A percentile compares a stretch with the other conserved stretches of the same genome.
Conservation (phyloP, 2,888 invertebrate genomes). For the Cantharis rufa region DNA sequence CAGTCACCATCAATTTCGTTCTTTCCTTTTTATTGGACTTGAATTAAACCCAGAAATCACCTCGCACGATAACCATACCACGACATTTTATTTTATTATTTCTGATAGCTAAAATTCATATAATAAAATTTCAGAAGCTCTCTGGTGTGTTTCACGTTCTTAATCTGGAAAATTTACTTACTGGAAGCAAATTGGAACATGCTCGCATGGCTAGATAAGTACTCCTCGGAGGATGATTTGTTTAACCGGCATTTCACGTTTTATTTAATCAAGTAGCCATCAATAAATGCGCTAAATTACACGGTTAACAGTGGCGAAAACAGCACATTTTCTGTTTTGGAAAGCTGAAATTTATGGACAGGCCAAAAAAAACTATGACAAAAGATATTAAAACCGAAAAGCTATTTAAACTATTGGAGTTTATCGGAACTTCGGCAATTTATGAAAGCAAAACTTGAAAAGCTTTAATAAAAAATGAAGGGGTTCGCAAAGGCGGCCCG, state of each 20-base stretch:
- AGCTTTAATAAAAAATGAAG: background rate
- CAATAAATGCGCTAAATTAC: slow-evolving; percentile 4
- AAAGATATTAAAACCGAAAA: background rate
- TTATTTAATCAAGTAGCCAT: slow-evolving; percentile 16
- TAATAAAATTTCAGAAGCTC: background rate
- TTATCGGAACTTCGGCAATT: background rate
- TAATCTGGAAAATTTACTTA: background rate
- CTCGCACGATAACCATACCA: slow-evolving; percentile 12
- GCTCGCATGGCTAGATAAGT: slow-evolving; percentile 1
- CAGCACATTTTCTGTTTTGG: background rate
- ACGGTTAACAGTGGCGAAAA: background rate
- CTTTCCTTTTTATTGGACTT: slow-evolving; percentile 29
- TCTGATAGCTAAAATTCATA: background rate
- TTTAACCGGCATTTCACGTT: background rate
- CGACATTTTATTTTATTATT: background rate
- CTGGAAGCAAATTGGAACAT: background rate
- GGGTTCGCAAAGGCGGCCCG: background rate
- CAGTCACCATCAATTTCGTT: slow-evolving; percentile 35
- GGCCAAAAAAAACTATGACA: background rate
- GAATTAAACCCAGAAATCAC: slow-evolving; percentile 34
- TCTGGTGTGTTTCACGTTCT: background rate
- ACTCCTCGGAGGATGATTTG: slow-evolving; percentile 14
- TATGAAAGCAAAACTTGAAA: background rate
- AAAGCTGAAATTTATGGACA: background rate
- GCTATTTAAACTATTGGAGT: background rate